These are phyloP conservation scores for Leptatherina wallacei DNA, from an alignment of 2,797 vertebrate genomes.

Conservation along the genomic window DNA sequence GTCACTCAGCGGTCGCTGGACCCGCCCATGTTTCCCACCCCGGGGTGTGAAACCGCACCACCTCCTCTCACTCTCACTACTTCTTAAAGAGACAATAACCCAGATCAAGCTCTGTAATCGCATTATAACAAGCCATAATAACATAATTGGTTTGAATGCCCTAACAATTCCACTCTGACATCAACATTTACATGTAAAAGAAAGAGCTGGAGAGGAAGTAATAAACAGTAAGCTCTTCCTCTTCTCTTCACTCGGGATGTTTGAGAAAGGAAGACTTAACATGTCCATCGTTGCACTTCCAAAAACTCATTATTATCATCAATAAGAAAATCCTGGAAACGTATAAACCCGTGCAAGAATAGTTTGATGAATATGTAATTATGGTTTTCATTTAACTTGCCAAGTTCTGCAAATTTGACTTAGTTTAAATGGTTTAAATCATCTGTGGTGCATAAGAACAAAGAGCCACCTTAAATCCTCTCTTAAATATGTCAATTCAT, in stretches of 20 bases:
- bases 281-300: background rate
- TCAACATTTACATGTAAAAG: conserved; percentile 35
- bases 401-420: background rate
- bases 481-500: background rate
- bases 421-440: background rate
- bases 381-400: background rate
- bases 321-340: background rate
- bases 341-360: background rate
- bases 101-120: conserved; percentile 68
- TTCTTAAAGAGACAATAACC: conserved; percentile 78
- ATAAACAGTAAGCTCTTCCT: background rate
- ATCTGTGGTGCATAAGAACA: background rate
- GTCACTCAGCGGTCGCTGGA: conserved; percentile 78
- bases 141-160: conserved; percentile 66
- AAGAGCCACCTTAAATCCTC: background rate
- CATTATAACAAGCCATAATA: conserved; percentile 78
- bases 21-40: conserved; percentile 89
- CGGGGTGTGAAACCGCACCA: conserved; percentile 88
- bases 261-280: background rate
- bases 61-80: conserved; percentile 80
- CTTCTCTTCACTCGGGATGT: background rate
- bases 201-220: conserved; percentile 1
- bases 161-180: conserved; percentile 33
- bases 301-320: background rate
- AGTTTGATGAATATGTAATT: background rate